Evolutionary conservation across 1,140 invertebrate species (phyloP).

Genomic region (Bacillus rossius): DNA sequence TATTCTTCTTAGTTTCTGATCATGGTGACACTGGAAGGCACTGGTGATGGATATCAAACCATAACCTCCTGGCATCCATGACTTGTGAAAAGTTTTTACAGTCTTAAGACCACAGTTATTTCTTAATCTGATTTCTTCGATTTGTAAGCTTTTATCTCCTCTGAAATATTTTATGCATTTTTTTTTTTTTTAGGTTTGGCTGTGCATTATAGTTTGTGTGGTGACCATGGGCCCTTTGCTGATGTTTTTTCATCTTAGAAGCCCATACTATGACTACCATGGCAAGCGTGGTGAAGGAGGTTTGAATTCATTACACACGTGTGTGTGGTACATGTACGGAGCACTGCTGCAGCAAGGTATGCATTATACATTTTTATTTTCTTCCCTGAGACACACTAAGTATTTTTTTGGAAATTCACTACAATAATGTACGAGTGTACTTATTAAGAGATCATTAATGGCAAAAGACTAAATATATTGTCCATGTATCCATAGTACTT

Average conservation of each 20-base stretch:
- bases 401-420: too few relatives aligned
- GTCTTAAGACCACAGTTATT: not conserved
- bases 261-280: conserved; percentile 60
- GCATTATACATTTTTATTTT: not conserved
- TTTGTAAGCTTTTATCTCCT: not conserved
- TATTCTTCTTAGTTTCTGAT: too few relatives aligned
- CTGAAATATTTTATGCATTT: not conserved
- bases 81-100: not conserved
- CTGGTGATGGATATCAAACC: too few relatives aligned
- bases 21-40: too few relatives aligned
- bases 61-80: not conserved
- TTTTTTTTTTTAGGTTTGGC: conserved; percentile 81
- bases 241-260: conserved; percentile 66
- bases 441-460: too few relatives aligned
- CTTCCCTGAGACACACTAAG: too few relatives aligned
- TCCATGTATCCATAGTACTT: too few relatives aligned
- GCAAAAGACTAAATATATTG: too few relatives aligned
- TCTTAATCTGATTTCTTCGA: not conserved
- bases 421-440: too few relatives aligned
- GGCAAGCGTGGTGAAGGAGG: conserved; percentile 40
- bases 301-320: conserved; percentile 64
- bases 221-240: conserved; percentile 71
- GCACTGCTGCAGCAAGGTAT: conserved; percentile 86
- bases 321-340: conserved; percentile 87
- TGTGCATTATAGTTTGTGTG: conserved; percentile 63